Base-by-base conservation (phyloP, 2,113 vertebrate genomes). In the Poeciliopsis turrubarensis region DNA sequence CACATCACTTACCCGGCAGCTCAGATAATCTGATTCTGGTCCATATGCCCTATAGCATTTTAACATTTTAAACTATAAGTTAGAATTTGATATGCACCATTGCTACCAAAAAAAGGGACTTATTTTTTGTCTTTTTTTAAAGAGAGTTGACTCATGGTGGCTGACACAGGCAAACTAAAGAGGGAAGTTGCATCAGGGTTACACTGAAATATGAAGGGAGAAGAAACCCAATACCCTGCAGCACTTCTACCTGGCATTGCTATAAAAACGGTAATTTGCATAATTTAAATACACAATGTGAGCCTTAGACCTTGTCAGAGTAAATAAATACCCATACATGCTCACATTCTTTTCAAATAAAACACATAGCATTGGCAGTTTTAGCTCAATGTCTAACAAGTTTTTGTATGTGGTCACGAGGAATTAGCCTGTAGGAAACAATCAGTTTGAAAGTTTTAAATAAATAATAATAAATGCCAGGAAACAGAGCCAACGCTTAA, bases 171-270 rank as follows among this genome's bases (percentile, higher is more conserved):
- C 61, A 75, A 83, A 86, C 83, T 64, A 41, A 92, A 57, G 80
- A 72, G 80, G 93, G 93, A 94, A 93, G 92, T 93, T 93, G 92
- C 91, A 86, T 90, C 90, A 94, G 77, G 77, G 78, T 75, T 89
- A 37, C 64, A 85, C 77, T 79, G 84, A 83, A 87, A 85, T 70
- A 73, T 86, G 64, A 82, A 88, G 80, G 51, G 32, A 78, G 85
- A 84, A 85, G 54, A 88, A 78, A 77, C 72, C 0, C 65, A 32
- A 63, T 14, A 32, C 6, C 30, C 30, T 77, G 74, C 70, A 60
- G 67, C 31, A 60, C 77, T 70, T 79, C 25, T 77, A 31, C 66
- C 65, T 63, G 41, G 75, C 32, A 51, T 27, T 62, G 39, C 75
- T 19, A 57, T 29, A 31, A 57, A 51, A 12, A 25, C 29, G 60